These are phyloP conservation scores for Folsomia candida DNA, from an alignment of 2,888 invertebrate genomes.

Conservation along the genomic window DNA sequence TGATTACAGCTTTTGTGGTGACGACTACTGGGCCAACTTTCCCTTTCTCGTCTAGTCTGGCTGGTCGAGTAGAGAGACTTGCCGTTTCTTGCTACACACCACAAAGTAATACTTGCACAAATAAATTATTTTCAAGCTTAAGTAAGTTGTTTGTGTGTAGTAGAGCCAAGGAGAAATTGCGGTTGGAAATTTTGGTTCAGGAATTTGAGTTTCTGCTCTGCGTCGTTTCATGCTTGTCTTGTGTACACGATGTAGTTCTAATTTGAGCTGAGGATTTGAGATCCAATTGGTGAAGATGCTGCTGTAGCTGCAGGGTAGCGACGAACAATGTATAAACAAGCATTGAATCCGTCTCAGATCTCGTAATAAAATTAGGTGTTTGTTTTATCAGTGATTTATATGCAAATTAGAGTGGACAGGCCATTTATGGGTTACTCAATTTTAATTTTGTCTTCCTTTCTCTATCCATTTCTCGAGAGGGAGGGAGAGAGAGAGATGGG, in stretches of 20 bases:
- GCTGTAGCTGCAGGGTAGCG: neutral
- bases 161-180: neutral
- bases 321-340: too few relatives aligned
- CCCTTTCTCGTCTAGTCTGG: neutral
- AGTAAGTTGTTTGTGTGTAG: neutral
- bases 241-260: neutral
- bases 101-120: neutral
- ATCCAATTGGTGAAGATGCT: neutral
- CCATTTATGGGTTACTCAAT: neutral
- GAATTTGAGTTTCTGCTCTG: neutral
- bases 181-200: neutral
- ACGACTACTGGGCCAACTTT: neutral
- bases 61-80: neutral
- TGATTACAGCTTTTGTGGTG: neutral
- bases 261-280: neutral
- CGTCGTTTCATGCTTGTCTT: neutral
- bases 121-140: neutral
- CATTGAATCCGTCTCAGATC: neutral
- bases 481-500: too few relatives aligned
- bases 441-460: neutral
- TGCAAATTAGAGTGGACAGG: neutral
- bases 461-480: too few relatives aligned
- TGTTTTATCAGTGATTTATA: neutral
- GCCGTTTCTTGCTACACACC: neutral
- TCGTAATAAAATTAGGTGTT: neutral